Percentiles rank a stretch among this genome's conserved stretches.
These are phyloP conservation scores for Alviniconcha marisindica DNA, from an alignment of 1,140 invertebrate species.

Conservation along the genomic window DNA sequence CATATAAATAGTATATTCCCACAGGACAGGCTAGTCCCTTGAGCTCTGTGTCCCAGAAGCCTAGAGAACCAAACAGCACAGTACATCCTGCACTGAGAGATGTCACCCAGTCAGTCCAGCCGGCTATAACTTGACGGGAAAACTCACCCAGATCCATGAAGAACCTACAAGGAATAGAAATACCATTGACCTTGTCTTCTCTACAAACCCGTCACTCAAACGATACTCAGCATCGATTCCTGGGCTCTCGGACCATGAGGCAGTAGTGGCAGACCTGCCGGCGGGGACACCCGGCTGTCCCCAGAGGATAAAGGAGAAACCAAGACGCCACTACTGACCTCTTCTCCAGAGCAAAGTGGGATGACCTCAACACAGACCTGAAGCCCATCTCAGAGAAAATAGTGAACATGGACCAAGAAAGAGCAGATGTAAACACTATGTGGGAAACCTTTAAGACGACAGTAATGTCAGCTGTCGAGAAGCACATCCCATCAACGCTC, in stretches of 20 bases:
- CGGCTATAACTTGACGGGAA: too few species aligned
- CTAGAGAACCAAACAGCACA: too few species aligned
- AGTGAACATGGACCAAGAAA: neutral
- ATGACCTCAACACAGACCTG: conserved; percentile 24
- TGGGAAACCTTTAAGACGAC: neutral
- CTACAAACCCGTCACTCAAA: conserved; percentile 41
- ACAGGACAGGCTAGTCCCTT: too few species aligned
- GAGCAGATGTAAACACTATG: neutral
- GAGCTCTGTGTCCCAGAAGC: too few species aligned
- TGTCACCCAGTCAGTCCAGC: too few species aligned
- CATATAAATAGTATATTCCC: too few species aligned
- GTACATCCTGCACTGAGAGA: too few species aligned
- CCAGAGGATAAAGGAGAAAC: conserved; percentile 19
- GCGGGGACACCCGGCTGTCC: conserved; percentile 41
- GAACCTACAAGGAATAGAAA: conserved; percentile 42
- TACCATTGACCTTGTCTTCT: conserved; percentile 44
- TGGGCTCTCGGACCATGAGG: conserved; percentile 49
- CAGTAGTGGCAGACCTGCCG: conserved; percentile 41
- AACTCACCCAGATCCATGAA: conserved; percentile 40
- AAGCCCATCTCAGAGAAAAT: neutral
- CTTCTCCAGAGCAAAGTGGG: too few species aligned
- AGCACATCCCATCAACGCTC: neutral
- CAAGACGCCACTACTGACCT: conserved; percentile 37
- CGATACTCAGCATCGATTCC: conserved; percentile 43
- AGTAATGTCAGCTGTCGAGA: neutral